Evolutionary conservation across 2,113 vertebrate genomes (phyloP).

Genomic region (Misgurnus mizolepis): DNA sequence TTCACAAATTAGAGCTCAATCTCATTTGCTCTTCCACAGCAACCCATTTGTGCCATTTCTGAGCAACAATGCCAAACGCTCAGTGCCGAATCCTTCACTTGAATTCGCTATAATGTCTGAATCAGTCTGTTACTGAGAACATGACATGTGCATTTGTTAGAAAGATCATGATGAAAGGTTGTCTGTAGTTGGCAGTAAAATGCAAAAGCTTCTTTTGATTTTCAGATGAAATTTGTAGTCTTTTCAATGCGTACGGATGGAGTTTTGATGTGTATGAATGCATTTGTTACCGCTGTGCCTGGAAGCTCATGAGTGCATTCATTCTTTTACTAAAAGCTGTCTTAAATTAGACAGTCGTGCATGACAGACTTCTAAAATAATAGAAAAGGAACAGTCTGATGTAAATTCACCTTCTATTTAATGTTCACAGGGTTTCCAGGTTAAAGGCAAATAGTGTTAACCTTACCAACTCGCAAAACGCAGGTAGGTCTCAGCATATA

Average conservation of each 20-base stretch:
- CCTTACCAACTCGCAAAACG: too few species aligned
- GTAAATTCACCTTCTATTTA: too few species aligned
- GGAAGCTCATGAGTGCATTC: background rate
- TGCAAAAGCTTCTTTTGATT: conserved; percentile 34
- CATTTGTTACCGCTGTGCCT: background rate
- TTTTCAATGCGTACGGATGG: background rate
- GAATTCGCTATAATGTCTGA: conserved; percentile 21
- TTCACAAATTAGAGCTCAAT: conserved; percentile 69
- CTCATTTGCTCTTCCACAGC: conserved; percentile 25
- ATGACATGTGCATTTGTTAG: conserved; percentile 42
- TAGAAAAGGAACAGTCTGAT: too few species aligned
- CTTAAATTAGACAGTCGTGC: conserved; percentile 11
- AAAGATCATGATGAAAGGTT: conserved; percentile 48
- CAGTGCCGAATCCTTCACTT: conserved; percentile 4
- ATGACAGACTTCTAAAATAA: too few species aligned
- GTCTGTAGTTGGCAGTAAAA: conserved; percentile 21
- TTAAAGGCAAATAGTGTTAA: too few species aligned
- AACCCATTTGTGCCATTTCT: conserved; percentile 27
- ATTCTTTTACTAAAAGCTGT: conserved; percentile 1
- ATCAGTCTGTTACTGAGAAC: conserved; percentile 35
- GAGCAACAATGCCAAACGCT: conserved; percentile 32
- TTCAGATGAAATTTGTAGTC: conserved; percentile 16
- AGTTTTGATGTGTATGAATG: conserved; percentile 28
- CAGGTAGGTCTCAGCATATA: too few species aligned
- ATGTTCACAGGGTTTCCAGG: too few species aligned